Base-by-base conservation (phyloP, 2,113 vertebrate species). In the Poicephalus meyeri region DNA sequence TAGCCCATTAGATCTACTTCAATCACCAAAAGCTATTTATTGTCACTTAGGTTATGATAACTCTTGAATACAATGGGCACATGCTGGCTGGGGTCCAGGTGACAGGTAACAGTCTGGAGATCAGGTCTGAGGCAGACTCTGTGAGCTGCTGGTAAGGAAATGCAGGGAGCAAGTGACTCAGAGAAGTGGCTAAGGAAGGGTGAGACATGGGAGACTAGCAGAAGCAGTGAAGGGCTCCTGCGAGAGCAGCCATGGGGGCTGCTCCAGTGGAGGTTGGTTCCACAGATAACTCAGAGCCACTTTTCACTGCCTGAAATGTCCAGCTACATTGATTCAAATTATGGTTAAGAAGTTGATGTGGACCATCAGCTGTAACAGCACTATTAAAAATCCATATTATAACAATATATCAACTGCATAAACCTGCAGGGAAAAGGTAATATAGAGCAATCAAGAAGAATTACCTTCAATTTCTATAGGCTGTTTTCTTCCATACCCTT, bases 191-290 rank as follows among this genome's bases (percentile, higher is more conserved):
- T 6, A 21, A 29, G 42, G 47, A 63, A 35, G 13, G 15, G 20
- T 0, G 3, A 61, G 5, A 35, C 2, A 2, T 2, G 6, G 24
- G 9, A 71, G 44, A 39, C 8, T 7, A 46, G 8, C 20, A 28
- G 19, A 21, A 72, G 28, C 25, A 50, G 31, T 20, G 16, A 63
- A 24, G 6, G 16, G 23, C 16, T 66, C 14, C 41, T 29, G 8
- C 0, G 1, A 35, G 19, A 79, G 23, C 7, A 26, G 44, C 25
- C 0, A 0, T 7, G 17, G 8, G 18, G 10, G 19, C 13, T 66
- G 39, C 28, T 41, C 20, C 24, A 29, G 13, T 1, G 8, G 21
- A 42, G 28, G 10, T 2, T 41, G 26, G 6, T 49, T 65, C 31
- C 8, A 11, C 19, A 44, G 23, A 17, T 18, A 25, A 25, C 28